Evolutionary conservation across 2,113 vertebrate genomes (phyloP).

Genomic region (Nansenia antarctica): DNA sequence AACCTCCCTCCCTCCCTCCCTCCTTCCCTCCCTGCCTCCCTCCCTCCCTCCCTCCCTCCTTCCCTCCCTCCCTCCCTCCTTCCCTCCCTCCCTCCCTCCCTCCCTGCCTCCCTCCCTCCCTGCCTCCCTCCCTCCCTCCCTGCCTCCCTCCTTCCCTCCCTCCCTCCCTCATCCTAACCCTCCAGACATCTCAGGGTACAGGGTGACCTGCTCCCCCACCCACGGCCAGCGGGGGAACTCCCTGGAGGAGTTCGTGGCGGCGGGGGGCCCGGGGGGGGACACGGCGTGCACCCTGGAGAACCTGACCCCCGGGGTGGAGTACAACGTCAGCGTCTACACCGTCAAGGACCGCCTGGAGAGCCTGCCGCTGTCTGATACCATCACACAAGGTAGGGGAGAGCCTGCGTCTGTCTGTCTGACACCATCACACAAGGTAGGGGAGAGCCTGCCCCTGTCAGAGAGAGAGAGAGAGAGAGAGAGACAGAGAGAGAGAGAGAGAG

Average conservation of each 20-base stretch:
- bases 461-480: no score
- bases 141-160: background rate
- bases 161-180: background rate
- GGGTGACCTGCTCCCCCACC: constrained; percentile 86
- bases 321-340: constrained; percentile 92
- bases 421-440: no score
- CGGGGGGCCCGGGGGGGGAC: constrained; percentile 80
- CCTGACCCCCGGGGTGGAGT: constrained; percentile 90
- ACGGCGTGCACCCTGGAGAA: constrained; percentile 91
- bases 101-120: no score
- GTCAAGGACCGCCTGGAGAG: constrained; percentile 92
- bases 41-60: no score
- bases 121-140: background rate
- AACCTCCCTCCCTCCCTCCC: no score
- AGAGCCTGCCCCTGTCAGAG: no score
- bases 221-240: constrained; percentile 85
- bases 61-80: no score
- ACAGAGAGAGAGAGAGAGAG: no score
- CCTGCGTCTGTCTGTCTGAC: background rate
- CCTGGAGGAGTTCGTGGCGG: constrained; percentile 88
- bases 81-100: no score
- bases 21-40: no score
- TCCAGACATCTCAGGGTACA: constrained; percentile 89
- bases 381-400: constrained; percentile 82
- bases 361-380: constrained; percentile 81